Percentiles rank a stretch among this genome's conserved stretches.
Evolutionary conservation across 1,140 invertebrate species (phyloP).

Genomic region (Sinonovacula constricta): DNA sequence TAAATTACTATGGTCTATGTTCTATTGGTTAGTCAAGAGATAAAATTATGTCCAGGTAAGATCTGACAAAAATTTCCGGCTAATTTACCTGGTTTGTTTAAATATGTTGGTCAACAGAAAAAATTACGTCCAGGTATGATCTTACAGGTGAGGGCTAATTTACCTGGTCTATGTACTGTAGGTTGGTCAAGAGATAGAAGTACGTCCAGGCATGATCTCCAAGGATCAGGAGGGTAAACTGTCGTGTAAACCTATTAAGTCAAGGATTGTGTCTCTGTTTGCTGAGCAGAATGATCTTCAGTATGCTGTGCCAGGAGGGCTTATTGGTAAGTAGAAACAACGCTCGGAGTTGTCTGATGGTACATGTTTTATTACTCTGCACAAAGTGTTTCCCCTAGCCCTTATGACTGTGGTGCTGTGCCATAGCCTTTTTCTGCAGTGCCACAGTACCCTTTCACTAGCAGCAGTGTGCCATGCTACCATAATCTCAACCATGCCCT

Average conservation of each 20-base stretch:
- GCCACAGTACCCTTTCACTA: too few species aligned
- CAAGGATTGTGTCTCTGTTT: constrained; percentile 97
- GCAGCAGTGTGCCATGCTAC: too few species aligned
- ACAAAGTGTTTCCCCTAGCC: too few species aligned
- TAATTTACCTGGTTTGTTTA: too few species aligned
- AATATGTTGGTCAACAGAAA: too few species aligned
- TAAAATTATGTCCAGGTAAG: constrained; percentile 94
- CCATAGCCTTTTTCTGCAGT: too few species aligned
- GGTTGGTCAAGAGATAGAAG: constrained; percentile 92
- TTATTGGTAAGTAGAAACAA: constrained; percentile 86
- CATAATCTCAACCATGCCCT: too few species aligned
- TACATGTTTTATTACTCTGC: neutral
- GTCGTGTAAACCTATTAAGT: constrained; percentile 97
- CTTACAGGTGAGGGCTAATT: neutral
- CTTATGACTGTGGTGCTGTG: too few species aligned
- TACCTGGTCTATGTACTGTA: constrained; percentile 69
- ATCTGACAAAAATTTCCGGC: too few species aligned
- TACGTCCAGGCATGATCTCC: constrained; percentile 95
- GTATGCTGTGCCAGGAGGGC: constrained; percentile 98
- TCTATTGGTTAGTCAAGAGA: constrained; percentile 88
- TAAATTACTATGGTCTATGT: neutral
- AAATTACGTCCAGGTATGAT: too few species aligned
- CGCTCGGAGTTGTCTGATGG: neutral
- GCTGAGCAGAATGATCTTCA: constrained; percentile 99
- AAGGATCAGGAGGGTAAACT: constrained; percentile 97